Conservation (phyloP, 2,888 invertebrate species). For the Conops quadrifasciatus region DNA sequence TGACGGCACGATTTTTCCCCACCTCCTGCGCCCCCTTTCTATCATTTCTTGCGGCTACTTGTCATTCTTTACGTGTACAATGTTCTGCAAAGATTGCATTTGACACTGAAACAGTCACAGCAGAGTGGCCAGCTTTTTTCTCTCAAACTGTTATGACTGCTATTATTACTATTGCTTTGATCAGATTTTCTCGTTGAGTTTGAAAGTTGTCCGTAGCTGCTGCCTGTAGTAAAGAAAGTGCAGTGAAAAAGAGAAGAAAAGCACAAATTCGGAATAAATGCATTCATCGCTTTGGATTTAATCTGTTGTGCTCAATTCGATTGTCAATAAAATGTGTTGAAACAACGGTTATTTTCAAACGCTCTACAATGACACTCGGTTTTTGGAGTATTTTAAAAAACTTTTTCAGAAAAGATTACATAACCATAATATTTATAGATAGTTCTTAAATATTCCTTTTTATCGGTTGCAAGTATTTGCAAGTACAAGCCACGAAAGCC, state of each 20-base stretch:
- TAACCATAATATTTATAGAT: too few relatives aligned
- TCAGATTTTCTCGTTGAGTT: slow-evolving; percentile 13
- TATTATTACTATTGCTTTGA: slow-evolving; percentile 15
- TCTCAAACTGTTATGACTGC: slow-evolving; percentile 3
- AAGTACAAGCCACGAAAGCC: neutral
- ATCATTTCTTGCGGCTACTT: neutral
- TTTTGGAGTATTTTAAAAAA: too few relatives aligned
- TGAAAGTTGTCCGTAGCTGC: neutral
- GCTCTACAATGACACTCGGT: too few relatives aligned
- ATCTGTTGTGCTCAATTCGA: slow-evolving; percentile 7
- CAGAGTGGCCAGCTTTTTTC: slow-evolving; percentile 13
- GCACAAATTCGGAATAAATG: neutral
- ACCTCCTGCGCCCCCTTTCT: neutral
- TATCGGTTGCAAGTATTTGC: too few relatives aligned
- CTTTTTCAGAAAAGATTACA: too few relatives aligned
- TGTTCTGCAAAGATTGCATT: slow-evolving; percentile 8
- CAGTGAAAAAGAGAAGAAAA: neutral
- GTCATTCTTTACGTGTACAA: neutral
- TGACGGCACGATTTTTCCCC: neutral
- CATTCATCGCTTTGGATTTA: neutral
- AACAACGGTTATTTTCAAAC: too few relatives aligned
- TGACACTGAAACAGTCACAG: slow-evolving; percentile 11
- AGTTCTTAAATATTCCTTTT: too few relatives aligned
- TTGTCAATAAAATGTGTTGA: neutral
- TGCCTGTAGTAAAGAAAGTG: neutral